These are phyloP conservation scores for Carpatolechia fugitivella DNA, from an alignment of 2,888 invertebrate species.

Conservation along the genomic window DNA sequence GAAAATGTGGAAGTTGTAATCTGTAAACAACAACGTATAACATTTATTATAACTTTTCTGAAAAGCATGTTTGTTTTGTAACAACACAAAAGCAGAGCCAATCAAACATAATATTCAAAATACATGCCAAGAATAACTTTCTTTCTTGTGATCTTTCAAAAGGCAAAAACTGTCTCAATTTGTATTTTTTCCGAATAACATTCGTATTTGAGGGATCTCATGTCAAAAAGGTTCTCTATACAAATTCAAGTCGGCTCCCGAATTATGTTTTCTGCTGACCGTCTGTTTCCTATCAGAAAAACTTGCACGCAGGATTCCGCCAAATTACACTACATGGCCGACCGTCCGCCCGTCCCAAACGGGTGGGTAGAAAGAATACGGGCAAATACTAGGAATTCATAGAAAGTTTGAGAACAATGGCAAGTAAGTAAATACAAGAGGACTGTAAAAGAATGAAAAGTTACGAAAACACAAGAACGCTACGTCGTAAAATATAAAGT, in stretches of 20 bases:
- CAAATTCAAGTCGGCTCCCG: conserved; percentile 10
- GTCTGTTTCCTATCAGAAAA: conserved; percentile 6
- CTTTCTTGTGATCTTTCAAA: neutral
- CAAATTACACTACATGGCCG: neutral
- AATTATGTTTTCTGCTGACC: conserved; percentile 10
- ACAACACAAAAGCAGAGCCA: neutral
- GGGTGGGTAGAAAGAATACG: no score
- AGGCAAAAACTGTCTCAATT: neutral
- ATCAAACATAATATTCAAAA: neutral
- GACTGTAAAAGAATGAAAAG: neutral
- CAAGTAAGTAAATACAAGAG: no score
- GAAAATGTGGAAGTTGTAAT: neutral
- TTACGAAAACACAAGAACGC: neutral
- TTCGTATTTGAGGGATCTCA: neutral
- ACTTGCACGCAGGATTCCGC: conserved; percentile 4
- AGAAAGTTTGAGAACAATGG: neutral
- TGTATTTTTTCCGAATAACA: neutral
- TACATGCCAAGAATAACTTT: neutral
- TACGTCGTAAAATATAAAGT: neutral
- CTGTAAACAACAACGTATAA: neutral
- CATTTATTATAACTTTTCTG: neutral
- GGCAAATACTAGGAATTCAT: neutral
- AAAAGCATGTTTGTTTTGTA: neutral
- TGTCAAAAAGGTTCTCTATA: neutral
- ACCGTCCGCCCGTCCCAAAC: neutral